A percentile compares a stretch with the other conserved stretches of the same genome.
Evolutionary conservation across 2,113 vertebrate species (phyloP).

Genomic region (Larimichthys polyactis): DNA sequence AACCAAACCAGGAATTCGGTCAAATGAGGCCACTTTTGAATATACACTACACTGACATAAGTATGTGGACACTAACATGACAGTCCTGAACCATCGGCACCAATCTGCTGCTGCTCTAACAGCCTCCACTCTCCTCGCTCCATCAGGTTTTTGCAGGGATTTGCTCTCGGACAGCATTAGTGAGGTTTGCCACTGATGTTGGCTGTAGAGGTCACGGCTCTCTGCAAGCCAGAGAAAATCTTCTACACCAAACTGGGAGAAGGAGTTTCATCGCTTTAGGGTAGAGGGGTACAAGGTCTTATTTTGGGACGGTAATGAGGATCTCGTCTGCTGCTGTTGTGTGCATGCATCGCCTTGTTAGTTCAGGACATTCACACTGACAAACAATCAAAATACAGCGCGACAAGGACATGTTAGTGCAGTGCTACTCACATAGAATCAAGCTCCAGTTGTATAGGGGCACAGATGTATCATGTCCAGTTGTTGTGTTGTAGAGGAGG

Average conservation of each 20-base stretch:
- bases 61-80: constrained; percentile 12
- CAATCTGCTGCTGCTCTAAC: constrained; percentile 3
- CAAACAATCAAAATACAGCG: too few species aligned
- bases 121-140: constrained; percentile 3
- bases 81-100: neutral
- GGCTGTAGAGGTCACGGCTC: constrained; percentile 1
- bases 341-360: neutral
- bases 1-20: constrained; percentile 33
- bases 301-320: neutral
- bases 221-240: neutral
- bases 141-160: constrained; percentile 13
- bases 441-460: too few species aligned
- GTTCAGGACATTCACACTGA: neutral
- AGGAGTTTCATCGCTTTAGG: neutral
- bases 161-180: constrained; percentile 17
- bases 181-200: constrained; percentile 3
- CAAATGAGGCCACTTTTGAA: constrained; percentile 52
- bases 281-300: too few species aligned
- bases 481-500: too few species aligned
- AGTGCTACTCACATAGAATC: too few species aligned
- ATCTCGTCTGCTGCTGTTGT: neutral
- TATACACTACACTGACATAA: constrained; percentile 17
- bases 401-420: too few species aligned
- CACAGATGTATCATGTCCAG: too few species aligned
- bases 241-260: neutral